Evolutionary conservation across 2,113 vertebrate species (phyloP).

Genomic region (Butorides virescens): DNA sequence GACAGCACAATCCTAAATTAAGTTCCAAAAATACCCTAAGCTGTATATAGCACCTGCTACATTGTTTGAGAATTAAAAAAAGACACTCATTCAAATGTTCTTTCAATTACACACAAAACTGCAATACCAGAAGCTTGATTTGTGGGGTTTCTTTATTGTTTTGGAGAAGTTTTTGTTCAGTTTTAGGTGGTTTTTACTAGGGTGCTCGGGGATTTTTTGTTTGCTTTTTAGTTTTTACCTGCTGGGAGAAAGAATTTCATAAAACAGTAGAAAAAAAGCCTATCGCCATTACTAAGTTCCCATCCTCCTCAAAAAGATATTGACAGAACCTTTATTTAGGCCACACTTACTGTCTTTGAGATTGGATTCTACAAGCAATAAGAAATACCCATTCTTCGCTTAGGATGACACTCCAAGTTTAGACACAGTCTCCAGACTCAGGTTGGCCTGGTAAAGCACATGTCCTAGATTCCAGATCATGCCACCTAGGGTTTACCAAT

Average conservation of each 20-base stretch:
- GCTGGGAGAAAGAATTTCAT: not conserved
- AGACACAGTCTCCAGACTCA: not conserved
- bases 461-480: not conserved
- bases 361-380: not conserved
- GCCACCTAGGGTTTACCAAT: not conserved
- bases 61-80: not conserved
- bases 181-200: not conserved
- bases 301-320: not conserved
- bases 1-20: constrained; percentile 14
- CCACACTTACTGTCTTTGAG: not conserved
- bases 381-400: not conserved
- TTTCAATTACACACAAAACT: not conserved
- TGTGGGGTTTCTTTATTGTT: not conserved
- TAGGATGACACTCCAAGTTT: not conserved
- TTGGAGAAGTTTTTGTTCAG: not conserved
- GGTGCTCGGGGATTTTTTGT: not conserved
- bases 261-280: not conserved
- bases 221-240: not conserved
- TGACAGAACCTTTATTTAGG: not conserved
- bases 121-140: not conserved
- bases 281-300: not conserved
- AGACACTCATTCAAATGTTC: not conserved
- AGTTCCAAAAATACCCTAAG: not conserved
- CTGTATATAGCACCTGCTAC: not conserved
- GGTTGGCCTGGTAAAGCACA: not conserved